Evolutionary conservation across 1,140 invertebrate species (phyloP).

Genomic region (Solenopsis invicta): DNA sequence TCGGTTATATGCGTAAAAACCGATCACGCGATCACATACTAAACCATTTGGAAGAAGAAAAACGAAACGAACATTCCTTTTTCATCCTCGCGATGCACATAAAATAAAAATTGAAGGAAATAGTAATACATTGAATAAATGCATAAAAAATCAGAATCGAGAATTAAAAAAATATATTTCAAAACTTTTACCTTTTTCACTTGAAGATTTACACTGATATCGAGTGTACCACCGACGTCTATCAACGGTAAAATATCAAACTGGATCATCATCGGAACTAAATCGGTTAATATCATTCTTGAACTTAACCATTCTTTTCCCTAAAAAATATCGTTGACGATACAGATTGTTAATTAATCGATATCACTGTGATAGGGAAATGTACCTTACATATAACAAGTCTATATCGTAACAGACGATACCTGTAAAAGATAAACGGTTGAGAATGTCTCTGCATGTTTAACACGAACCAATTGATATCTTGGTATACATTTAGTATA

Average conservation of each 20-base stretch:
- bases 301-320: constrained; percentile 87
- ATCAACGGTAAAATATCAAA: constrained; percentile 87
- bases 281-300: constrained; percentile 85
- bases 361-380: neutral
- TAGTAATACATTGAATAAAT: no score
- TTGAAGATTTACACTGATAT: constrained; percentile 85
- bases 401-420: constrained; percentile 20
- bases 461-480: constrained; percentile 86
- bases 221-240: constrained; percentile 88
- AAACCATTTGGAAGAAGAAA: no score
- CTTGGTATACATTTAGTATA: constrained; percentile 82
- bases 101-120: neutral
- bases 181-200: constrained; percentile 75
- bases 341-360: no score
- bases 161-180: neutral
- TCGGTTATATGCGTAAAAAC: neutral
- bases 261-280: constrained; percentile 84
- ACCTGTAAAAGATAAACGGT: constrained; percentile 87
- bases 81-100: neutral
- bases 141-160: neutral
- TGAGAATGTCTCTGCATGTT: constrained; percentile 87
- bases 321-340: constrained; percentile 77
- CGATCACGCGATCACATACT: no score
- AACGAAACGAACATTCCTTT: neutral
- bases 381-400: no score